Percentiles rank a stretch among this genome's conserved stretches.
Evolutionary conservation across 2,113 vertebrate species (phyloP).

Genomic region (Thoracochromis brauschi): DNA sequence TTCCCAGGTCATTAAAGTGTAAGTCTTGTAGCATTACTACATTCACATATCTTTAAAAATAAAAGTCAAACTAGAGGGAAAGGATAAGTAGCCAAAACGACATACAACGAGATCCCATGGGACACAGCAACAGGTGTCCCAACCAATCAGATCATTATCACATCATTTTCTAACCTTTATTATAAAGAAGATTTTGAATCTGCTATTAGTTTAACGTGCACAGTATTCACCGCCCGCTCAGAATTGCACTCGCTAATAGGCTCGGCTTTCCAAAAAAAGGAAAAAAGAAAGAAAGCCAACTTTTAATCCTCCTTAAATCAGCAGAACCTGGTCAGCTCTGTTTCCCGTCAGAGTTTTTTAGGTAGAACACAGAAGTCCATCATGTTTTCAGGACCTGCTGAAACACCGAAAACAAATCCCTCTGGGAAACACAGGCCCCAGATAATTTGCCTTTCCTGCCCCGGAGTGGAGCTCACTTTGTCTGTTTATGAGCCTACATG

Average conservation of each 20-base stretch:
- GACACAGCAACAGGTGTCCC: neutral
- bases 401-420: constrained; percentile 17
- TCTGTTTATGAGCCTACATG: constrained; percentile 21
- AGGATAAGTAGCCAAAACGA: neutral
- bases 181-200: neutral
- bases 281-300: neutral
- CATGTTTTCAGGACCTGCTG: constrained; percentile 1
- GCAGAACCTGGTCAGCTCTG: neutral
- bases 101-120: neutral
- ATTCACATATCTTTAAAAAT: neutral
- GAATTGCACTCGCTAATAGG: neutral
- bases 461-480: constrained; percentile 9
- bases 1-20: neutral
- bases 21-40: neutral
- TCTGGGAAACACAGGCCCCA: neutral
- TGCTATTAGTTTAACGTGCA: neutral
- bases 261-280: neutral
- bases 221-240: neutral
- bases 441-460: constrained; percentile 31
- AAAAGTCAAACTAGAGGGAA: neutral
- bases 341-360: neutral
- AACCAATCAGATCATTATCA: neutral
- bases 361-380: neutral
- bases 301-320: neutral
- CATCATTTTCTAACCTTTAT: neutral